Evolutionary conservation across 2,888 invertebrate species (phyloP).

Genomic region (Shargacucullia verbasci): DNA sequence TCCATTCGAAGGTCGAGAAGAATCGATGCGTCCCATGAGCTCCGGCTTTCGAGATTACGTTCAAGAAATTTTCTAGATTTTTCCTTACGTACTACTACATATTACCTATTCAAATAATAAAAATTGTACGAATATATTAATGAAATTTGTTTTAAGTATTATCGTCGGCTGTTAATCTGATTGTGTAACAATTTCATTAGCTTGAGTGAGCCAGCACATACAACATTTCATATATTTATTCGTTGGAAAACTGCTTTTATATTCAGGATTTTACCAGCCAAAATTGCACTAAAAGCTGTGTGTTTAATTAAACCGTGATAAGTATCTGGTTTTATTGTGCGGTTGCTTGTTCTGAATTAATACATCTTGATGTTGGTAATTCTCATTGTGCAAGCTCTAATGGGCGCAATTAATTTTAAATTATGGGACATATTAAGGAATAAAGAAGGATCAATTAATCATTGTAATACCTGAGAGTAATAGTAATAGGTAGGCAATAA

Average conservation of each 20-base stretch:
- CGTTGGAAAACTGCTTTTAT: slow-evolving; percentile 43
- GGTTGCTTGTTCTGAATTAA: slow-evolving; percentile 9
- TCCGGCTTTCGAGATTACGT: slow-evolving; percentile 55
- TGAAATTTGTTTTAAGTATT: slow-evolving; percentile 34
- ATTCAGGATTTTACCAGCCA: slow-evolving; percentile 38
- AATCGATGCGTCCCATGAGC: slow-evolving; percentile 68
- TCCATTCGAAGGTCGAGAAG: slow-evolving; percentile 55
- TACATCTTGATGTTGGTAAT: slow-evolving; percentile 20
- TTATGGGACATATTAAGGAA: background rate
- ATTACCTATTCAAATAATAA: slow-evolving; percentile 15
- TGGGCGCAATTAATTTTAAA: background rate
- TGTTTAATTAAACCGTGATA: slow-evolving; percentile 43
- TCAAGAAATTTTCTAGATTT: slow-evolving; percentile 45
- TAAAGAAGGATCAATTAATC: background rate
- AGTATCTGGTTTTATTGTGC: slow-evolving; percentile 22
- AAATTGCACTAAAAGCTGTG: slow-evolving; percentile 40
- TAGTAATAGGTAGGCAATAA: slow-evolving; percentile 6
- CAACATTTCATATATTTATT: slow-evolving; percentile 42
- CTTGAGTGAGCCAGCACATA: slow-evolving; percentile 44
- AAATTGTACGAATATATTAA: slow-evolving; percentile 12
- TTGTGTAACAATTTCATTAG: slow-evolving; percentile 53
- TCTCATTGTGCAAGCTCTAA: background rate
- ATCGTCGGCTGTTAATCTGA: slow-evolving; percentile 42
- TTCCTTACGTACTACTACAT: slow-evolving; percentile 20
- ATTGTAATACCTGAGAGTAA: background rate